Base-by-base conservation (phyloP, 92 coral and sea anemone genomes). In the Pocillopora meandrina region DNA sequence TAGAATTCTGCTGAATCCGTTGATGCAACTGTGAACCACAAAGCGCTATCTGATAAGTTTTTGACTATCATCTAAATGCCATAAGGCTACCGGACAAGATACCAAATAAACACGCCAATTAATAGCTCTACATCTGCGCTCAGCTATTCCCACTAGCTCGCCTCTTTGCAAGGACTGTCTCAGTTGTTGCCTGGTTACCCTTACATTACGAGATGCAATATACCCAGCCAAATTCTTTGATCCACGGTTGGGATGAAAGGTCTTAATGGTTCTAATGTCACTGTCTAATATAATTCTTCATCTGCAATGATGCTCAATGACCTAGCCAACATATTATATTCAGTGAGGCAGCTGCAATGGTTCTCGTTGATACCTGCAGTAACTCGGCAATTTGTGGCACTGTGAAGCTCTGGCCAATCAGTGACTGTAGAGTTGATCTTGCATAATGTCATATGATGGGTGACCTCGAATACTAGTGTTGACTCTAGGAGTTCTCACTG, bases 161-260 rank as follows among this genome's bases (percentile, higher is more conserved):
- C 82, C 90, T 69, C 93, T 83, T 20, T 52, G 68, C 7, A 90
- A 74, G 69, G 90, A 76, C 65, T 87, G 64, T 67, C 90, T 90
- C 61, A 90, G 62, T 49, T 83, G 90, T 26, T 61, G 72, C 71
- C 90, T 72, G 52, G 86, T 90, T 10, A 90, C 78, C 73, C 20
- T 26, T 23, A 90, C 87, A 63, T 74, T 72, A 10, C 83, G 81
- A 61, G 90, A 71, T 14, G 85, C 88, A 52, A 90, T 75, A 67
- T 90, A 79, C 17, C 93, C 90, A 72, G 83, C 90, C 55, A 90
- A 75, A 70, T 61, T 90, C 77, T 90, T 90, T 23, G 90, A 90
- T 42, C 93, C 90, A 77, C 79, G 42, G 69, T 77, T 77, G 26
- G 88, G 93, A 78, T 87, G 20, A 26, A 26, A 26, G 42, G 49